Evolutionary conservation across 2,113 vertebrate genomes (phyloP), one percentile per base, ranked within the genome.

Genomic region (Xerus inauris): DNA sequence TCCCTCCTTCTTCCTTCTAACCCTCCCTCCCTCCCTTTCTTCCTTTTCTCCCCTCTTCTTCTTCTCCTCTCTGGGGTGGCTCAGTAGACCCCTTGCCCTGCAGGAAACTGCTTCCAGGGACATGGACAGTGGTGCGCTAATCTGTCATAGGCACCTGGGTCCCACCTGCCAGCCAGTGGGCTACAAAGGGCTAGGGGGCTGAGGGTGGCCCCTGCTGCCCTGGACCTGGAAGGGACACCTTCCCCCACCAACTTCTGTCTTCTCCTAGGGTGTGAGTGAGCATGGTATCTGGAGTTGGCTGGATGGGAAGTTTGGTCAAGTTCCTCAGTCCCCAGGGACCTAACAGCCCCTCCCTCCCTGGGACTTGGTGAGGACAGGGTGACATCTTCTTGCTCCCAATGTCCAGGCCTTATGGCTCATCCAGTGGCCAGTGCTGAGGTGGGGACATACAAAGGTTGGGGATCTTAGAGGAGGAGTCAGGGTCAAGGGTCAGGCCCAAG

Each of bases 101-200:
- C 42, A 17, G 17, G 3, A 91, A 98, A 98, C 96, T 93, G 24
- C 59, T 26, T 28, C 59, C 59, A 62, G 57, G 22, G 57, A 59
- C 22, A 24, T 7, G 0, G 84, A 49, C 42, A n/a, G 80, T 0
- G 1, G 38, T 2, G 38, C 20, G 20, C 80, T 80, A 24, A 62
- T 75, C 45, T 84, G 57, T 72, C 67, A 67, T 69, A n/a, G 49
- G 82, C 12, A 6, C 59, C 22, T 4, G 75, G 42, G 83, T 51
- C 59, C 75, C 1, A 32, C 24, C 45, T n/a, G 72, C 47, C 3
- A 3, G 87, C 22, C 3, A 11, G 5, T 42, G 40, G 65, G 38
- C 22, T 32, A 49, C 24, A 7, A 7, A 19, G 40, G 42, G 59
- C 49, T 10, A 5, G 47, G 79, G 16, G 45, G 30, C 35, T 47